Evolutionary conservation across 2,888 invertebrate species (phyloP).

Genomic region (Allophyes oxyacanthae): DNA sequence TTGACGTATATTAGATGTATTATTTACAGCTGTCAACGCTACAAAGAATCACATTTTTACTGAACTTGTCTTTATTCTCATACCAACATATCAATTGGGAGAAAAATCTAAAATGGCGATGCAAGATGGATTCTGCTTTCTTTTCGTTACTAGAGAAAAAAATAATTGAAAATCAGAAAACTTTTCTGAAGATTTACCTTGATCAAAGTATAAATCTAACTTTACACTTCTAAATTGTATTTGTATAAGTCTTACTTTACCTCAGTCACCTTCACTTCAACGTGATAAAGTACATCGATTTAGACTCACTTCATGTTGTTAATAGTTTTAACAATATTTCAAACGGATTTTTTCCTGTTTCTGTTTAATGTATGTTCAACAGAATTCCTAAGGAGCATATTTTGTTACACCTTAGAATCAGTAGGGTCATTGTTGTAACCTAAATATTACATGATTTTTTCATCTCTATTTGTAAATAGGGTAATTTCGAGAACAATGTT

Average conservation of each 20-base stretch:
- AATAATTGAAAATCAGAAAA: background rate
- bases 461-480: background rate
- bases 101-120: too few species aligned
- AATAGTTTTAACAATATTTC: conserved; percentile 34
- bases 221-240: background rate
- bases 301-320: conserved; percentile 28
- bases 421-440: background rate
- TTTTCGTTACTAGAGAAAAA: too few species aligned
- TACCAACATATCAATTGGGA: too few species aligned
- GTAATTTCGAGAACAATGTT: conserved; percentile 2
- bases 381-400: conserved; percentile 17
- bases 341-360: conserved; percentile 24
- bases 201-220: conserved; percentile 15
- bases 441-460: background rate
- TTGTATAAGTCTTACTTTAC: conserved; percentile 17
- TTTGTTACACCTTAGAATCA: conserved; percentile 6
- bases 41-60: conserved; percentile 2
- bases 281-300: conserved; percentile 21
- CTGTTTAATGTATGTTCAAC: conserved; percentile 17
- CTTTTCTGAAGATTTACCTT: background rate
- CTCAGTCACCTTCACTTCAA: conserved; percentile 32
- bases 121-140: too few species aligned
- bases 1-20: conserved; percentile 30
- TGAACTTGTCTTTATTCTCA: background rate
- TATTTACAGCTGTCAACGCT: conserved; percentile 7